A percentile compares a stretch with the other conserved stretches of the same genome.
These are phyloP conservation scores for Latrodectus elegans DNA, from an alignment of 2,888 invertebrate genomes.

Conservation along the genomic window DNA sequence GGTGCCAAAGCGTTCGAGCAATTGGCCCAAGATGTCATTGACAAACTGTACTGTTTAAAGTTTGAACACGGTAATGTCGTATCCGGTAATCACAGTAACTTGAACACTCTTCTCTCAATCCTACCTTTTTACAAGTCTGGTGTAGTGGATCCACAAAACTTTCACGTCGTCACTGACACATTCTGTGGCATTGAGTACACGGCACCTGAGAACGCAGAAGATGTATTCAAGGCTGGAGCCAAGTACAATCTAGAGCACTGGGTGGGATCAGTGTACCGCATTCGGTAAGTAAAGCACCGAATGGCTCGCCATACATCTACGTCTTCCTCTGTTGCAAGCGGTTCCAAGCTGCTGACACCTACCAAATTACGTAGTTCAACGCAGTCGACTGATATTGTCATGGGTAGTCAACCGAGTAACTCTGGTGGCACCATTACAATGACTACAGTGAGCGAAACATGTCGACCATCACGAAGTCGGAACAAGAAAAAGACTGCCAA, in stretches of 20 bases:
- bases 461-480: too few relatives aligned
- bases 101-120: background rate
- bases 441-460: too few relatives aligned
- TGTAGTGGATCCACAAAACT: background rate
- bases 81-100: too few relatives aligned
- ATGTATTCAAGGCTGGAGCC: background rate
- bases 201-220: background rate
- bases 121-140: background rate
- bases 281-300: background rate
- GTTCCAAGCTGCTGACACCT: too few relatives aligned
- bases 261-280: background rate
- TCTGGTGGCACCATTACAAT: too few relatives aligned
- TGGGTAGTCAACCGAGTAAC: too few relatives aligned
- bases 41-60: background rate
- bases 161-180: background rate
- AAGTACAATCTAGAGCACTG: background rate
- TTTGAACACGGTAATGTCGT: background rate
- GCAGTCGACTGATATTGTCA: too few relatives aligned
- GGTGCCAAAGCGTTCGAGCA: background rate
- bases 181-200: background rate
- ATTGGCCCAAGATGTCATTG: background rate
- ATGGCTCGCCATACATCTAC: too few relatives aligned
- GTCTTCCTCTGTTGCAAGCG: too few relatives aligned
- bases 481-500: too few relatives aligned
- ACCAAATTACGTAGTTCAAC: too few relatives aligned